These are phyloP conservation scores for Calliopsis andreniformis DNA, from an alignment of 1,140 invertebrate species.

Conservation along the genomic window DNA sequence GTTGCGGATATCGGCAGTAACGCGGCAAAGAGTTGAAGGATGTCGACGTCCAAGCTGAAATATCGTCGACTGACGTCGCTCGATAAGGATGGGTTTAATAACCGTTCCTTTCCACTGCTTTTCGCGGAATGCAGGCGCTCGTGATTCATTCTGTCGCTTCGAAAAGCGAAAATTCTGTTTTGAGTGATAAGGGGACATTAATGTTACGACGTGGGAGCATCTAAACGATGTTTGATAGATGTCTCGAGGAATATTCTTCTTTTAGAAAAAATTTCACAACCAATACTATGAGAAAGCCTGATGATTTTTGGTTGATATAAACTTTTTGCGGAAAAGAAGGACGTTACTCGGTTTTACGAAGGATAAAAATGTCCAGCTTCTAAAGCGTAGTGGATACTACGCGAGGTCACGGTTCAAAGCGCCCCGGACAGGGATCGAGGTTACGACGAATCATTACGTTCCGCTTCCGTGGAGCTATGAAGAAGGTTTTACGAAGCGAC, in stretches of 20 bases:
- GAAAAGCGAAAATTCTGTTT: not conserved
- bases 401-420: conserved; percentile 27
- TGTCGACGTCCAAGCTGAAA: conserved; percentile 3
- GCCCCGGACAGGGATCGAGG: conserved; percentile 8
- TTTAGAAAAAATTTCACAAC: no score
- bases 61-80: not conserved
- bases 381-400: not conserved
- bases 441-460: conserved; percentile 36
- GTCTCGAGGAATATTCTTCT: no score
- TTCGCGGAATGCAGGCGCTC: not conserved
- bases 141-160: not conserved
- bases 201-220: not conserved
- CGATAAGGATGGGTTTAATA: not conserved
- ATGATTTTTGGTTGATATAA: no score
- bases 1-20: not conserved
- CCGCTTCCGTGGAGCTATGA: conserved; percentile 18
- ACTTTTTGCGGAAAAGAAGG: no score
- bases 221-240: no score
- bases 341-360: not conserved
- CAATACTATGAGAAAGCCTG: no score
- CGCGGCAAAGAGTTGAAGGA: not conserved
- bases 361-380: not conserved
- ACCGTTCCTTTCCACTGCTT: not conserved
- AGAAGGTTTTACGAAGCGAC: conserved; percentile 31
- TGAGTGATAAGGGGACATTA: not conserved